Evolutionary conservation across 2,113 vertebrate genomes (phyloP), one percentile per base, ranked within the genome.

Genomic region (Bubo bubo): DNA sequence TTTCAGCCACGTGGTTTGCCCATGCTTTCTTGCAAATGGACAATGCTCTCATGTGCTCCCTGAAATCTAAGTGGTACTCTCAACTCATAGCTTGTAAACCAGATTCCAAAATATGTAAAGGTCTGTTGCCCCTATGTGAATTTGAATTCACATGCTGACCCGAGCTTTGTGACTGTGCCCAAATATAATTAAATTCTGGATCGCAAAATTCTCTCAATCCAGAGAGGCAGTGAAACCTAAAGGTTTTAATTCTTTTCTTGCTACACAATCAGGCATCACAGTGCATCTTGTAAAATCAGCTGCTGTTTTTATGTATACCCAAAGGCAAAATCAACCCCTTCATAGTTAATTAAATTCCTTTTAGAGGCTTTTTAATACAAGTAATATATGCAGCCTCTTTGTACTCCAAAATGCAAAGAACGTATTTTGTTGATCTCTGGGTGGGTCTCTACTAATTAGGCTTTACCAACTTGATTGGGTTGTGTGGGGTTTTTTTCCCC

Each of bases 271-370:
- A 68, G 60, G 50, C 62, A 93, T 94, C 93, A 70, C 52, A 88
- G 89, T 86, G 45, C 37, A 50, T 87, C 93, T 82, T 93, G 75
- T 93, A 95, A 97, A 94, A 95, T 95, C 79, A 79, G 53, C 53
- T 18, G 9, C 80, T 95, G 28, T 37, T 95, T 95, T 96, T 58
- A 67, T 64, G 22, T 80, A 66, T 74, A 73, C 81, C 74, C 84
- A 76, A 90, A 87, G 95, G 94, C 86, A 90, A 97, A 97, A 91
- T 95, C 79, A 89, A 96, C 56, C 76, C 58, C 92, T 95, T 97
- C 84, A 86, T 87, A 86, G 84, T 96, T 96, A 97, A 97, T 97
- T 97, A 96, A 97, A 93, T 97, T 91, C 71, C 86, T 97, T 94
- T 95, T 90, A 96, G 89, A 77, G 50, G 84, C 86, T 96, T 94